These are phyloP conservation scores for Brachymystax lenok DNA, from an alignment of 2,797 vertebrate species.

Conservation along the genomic window DNA sequence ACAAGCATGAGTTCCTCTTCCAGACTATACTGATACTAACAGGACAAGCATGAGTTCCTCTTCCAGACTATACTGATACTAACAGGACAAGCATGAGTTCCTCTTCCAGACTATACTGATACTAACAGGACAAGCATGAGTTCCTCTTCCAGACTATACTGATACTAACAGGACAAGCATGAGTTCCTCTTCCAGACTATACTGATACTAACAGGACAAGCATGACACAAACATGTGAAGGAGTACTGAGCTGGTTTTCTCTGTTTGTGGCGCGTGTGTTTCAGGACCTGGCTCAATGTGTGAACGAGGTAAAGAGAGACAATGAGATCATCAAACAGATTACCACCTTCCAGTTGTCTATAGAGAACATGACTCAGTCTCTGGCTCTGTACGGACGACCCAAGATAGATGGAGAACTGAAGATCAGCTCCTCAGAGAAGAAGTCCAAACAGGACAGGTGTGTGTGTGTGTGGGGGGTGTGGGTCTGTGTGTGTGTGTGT, in stretches of 20 bases:
- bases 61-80: no score
- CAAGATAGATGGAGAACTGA: conserved; percentile 92
- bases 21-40: no score
- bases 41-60: no score
- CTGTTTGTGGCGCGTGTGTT: conserved; percentile 12
- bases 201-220: no score
- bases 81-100: no score
- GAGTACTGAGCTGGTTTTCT: neutral
- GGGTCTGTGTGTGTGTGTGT: neutral
- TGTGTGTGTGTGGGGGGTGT: neutral
- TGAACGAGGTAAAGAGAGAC: conserved; percentile 93
- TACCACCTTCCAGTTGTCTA: conserved; percentile 89
- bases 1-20: no score
- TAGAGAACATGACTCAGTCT: conserved; percentile 89
- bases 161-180: no score
- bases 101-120: no score
- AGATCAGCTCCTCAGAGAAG: conserved; percentile 82
- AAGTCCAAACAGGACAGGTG: conserved; percentile 89
- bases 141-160: no score
- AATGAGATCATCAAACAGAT: conserved; percentile 91
- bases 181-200: no score
- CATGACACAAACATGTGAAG: no score
- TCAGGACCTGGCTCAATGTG: conserved; percentile 90
- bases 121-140: no score
- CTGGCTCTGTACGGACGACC: conserved; percentile 88